Evolutionary conservation across 2,888 invertebrate species (phyloP).

Genomic region (Furcula furcula): DNA sequence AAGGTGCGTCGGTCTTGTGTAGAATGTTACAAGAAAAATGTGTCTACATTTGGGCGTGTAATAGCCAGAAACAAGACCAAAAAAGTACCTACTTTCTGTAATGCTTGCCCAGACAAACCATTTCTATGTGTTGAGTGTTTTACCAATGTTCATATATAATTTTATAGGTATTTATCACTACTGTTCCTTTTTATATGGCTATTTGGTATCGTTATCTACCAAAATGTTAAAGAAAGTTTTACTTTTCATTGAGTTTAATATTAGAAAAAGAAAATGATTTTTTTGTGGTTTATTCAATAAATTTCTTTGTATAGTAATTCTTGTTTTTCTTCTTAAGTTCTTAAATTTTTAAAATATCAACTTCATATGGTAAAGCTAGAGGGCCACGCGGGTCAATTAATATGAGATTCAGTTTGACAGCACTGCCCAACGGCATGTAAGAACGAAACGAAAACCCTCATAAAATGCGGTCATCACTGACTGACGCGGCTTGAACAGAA

Average conservation of each 20-base stretch:
- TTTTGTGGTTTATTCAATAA: not conserved
- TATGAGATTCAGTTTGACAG: constrained; percentile 23
- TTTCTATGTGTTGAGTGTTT: not conserved
- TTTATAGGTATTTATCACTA: not conserved
- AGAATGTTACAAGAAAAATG: constrained; percentile 24
- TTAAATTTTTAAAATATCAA: not conserved
- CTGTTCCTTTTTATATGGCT: not conserved
- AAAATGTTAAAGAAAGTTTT: too few species aligned
- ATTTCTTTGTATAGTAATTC: not conserved
- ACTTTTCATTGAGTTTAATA: too few species aligned
- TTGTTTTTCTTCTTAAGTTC: not conserved
- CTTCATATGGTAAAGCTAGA: constrained; percentile 5
- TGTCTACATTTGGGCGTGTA: constrained; percentile 19
- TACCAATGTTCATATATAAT: not conserved
- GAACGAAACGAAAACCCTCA: constrained; percentile 15
- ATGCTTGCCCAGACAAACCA: not conserved
- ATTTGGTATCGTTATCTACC: too few species aligned
- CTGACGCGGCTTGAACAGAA: constrained; percentile 23
- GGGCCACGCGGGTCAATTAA: constrained; percentile 23
- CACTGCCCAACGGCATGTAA: constrained; percentile 22
- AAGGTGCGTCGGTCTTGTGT: constrained; percentile 21
- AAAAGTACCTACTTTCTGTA: constrained; percentile 28
- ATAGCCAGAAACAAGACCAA: constrained; percentile 31
- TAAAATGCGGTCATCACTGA: constrained; percentile 22
- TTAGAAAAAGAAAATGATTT: too few species aligned